Evolutionary conservation across 92 coral and sea anemone species (phyloP).

Genomic region (Pocillopora meandrina): DNA sequence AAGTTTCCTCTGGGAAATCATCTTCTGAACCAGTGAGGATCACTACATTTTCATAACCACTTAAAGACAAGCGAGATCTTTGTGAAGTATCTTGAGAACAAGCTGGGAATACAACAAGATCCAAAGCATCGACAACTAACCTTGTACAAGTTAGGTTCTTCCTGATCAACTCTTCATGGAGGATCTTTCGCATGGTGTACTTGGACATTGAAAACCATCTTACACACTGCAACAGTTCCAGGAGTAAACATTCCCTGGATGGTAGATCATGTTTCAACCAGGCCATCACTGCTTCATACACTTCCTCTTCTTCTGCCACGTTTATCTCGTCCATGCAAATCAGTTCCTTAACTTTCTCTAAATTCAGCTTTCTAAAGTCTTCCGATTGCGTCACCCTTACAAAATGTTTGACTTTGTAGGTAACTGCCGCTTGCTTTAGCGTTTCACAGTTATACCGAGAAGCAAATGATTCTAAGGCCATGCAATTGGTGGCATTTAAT

Average conservation of each 20-base stretch:
- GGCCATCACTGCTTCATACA: not conserved
- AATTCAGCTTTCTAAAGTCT: conserved; percentile 56
- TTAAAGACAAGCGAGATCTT: conserved; percentile 46
- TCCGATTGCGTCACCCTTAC: conserved; percentile 60
- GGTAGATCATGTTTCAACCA: conserved; percentile 36
- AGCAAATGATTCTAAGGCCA: conserved; percentile 73
- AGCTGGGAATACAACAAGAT: conserved; percentile 36
- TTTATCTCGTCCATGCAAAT: conserved; percentile 72
- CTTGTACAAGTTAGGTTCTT: conserved; percentile 52
- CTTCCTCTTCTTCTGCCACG: conserved; percentile 57
- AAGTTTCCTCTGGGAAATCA: conserved; percentile 1
- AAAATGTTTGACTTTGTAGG: conserved; percentile 56
- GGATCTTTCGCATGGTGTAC: conserved; percentile 47
- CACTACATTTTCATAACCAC: conserved; percentile 41
- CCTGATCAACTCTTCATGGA: conserved; percentile 57
- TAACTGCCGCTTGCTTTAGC: conserved; percentile 58
- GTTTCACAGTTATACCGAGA: conserved; percentile 68
- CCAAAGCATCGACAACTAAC: conserved; percentile 47
- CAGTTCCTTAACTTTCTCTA: conserved; percentile 52
- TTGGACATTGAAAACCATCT: conserved; percentile 55
- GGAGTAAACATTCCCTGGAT: conserved; percentile 45
- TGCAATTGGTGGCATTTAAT: conserved; percentile 69
- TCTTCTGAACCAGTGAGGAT: conserved; percentile 42
- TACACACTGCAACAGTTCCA: conserved; percentile 52
- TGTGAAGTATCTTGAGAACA: not conserved